Evolutionary conservation across 2,113 vertebrate genomes (phyloP).

Genomic region (Herpetotheres cachinnans): DNA sequence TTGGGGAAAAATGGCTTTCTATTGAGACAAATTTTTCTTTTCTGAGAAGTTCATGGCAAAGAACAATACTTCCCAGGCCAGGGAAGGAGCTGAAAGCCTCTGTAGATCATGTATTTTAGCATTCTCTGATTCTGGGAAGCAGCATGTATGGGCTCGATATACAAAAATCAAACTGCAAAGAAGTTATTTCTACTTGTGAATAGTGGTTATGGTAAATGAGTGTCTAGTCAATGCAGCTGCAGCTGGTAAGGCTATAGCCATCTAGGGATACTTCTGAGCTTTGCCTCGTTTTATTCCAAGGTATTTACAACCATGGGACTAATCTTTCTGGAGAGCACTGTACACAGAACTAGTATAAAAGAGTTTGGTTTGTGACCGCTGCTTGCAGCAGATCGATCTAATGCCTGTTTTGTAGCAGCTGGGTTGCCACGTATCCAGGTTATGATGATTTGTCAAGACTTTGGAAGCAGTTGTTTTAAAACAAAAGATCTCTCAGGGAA

Average conservation of each 20-base stretch:
- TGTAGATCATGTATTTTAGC: background rate
- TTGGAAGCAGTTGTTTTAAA: background rate
- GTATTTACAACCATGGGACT: background rate
- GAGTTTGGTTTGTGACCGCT: background rate
- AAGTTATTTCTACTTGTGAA: background rate
- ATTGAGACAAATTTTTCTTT: background rate
- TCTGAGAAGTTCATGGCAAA: background rate
- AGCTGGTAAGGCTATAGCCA: background rate
- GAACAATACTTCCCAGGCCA: background rate
- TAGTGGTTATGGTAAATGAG: background rate
- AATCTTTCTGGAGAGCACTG: background rate
- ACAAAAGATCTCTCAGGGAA: background rate
- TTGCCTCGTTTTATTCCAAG: background rate
- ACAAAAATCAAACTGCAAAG: background rate
- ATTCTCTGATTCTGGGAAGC: background rate
- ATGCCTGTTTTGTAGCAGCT: accelerated
- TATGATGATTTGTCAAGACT: background rate
- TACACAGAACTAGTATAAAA: background rate
- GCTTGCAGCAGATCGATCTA: background rate
- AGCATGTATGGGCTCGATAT: background rate
- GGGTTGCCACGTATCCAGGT: too few species aligned
- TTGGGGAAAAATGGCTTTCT: background rate
- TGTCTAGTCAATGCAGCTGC: background rate
- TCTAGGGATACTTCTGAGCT: accelerated
- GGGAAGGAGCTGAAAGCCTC: background rate